A percentile compares a stretch with the other conserved stretches of the same genome.
Evolutionary conservation across 2,797 vertebrate species (phyloP).

Genomic region (Agapornis canus): DNA sequence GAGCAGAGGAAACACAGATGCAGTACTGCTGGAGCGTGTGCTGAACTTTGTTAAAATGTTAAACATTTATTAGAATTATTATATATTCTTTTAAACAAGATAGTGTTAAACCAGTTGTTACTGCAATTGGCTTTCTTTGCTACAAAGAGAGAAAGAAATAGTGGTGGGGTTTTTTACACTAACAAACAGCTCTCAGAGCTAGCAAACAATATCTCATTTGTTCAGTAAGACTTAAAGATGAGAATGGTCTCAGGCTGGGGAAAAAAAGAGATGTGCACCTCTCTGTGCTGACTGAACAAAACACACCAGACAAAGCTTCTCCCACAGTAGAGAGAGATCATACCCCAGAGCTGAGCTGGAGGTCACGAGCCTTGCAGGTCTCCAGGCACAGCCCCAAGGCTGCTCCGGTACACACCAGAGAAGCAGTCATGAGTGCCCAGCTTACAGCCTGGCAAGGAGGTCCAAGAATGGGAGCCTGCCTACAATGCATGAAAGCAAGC

Average conservation of each 20-base stretch:
- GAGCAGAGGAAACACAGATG: constrained; percentile 30
- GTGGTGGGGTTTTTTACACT: neutral
- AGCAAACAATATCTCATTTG: neutral
- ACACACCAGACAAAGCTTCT: neutral
- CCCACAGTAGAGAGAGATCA: neutral
- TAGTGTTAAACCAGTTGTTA: neutral
- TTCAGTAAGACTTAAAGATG: neutral
- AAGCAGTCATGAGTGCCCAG: neutral
- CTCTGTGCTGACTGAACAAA: neutral
- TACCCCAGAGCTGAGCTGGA: neutral
- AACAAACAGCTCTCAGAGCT: neutral
- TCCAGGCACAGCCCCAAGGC: neutral
- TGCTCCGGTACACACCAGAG: fast-evolving
- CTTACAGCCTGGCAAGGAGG: neutral
- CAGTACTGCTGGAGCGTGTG: neutral
- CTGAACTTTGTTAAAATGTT: constrained; percentile 54
- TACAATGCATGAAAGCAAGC: neutral
- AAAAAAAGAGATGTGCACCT: neutral
- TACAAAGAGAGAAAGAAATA: neutral
- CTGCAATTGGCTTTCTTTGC: constrained; percentile 2
- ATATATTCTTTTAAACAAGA: neutral
- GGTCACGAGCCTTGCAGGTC: neutral
- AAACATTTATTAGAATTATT: neutral
- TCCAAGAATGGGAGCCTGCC: neutral
- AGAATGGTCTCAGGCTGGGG: neutral